Evolutionary conservation across 2,797 vertebrate species (phyloP), one percentile per base, ranked within the genome.

Genomic region (Yasuhikotakia modesta): DNA sequence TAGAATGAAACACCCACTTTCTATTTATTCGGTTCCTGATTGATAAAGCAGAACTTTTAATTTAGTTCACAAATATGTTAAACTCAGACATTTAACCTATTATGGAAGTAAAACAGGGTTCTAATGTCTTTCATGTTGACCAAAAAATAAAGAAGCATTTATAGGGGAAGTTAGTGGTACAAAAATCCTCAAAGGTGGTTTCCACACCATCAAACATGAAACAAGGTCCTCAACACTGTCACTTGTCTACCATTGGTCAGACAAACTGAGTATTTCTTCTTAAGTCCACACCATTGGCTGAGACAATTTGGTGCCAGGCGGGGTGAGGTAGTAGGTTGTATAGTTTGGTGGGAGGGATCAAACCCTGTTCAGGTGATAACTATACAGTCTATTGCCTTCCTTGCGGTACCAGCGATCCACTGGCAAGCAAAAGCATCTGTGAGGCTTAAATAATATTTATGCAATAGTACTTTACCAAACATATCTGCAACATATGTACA

Each of bases 371-470:
- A 92, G 95, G 94, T 94, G 93, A 96, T 95, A 96, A 96, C 95
- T 96, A 96, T 96, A 96, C 95, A 96, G 94, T 95, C 95, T 95
- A 95, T 95, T 96, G 95, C 95, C 95, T 96, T 96, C 95, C 95
- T 90, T 88, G 92, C 92, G 89, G 91, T 91, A 90, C 86, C 90
- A 91, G 86, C 90, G 85, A 61, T 50, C 73, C 24, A 3, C 48
- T 21, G 17, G 17, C 35, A 39, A 50, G 50, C n/a, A 70, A 73
- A 65, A 55, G 17, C 10, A 48, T 50, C 21, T 1, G 19, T 68
- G 21, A 16, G 2, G 13, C 16, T 2, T n/a, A n/a, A 69, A 45
- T 17, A n/a, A 27, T 45, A 17, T 24, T 17, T 2, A 69, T 2
- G 17, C 66, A 4, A 45, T 39, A 39, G 6, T 39, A 39, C 6